phyloP scores from a whole-genome alignment of 2,113 vertebrate genomes.

The Gobiocypris rarus region DNA sequence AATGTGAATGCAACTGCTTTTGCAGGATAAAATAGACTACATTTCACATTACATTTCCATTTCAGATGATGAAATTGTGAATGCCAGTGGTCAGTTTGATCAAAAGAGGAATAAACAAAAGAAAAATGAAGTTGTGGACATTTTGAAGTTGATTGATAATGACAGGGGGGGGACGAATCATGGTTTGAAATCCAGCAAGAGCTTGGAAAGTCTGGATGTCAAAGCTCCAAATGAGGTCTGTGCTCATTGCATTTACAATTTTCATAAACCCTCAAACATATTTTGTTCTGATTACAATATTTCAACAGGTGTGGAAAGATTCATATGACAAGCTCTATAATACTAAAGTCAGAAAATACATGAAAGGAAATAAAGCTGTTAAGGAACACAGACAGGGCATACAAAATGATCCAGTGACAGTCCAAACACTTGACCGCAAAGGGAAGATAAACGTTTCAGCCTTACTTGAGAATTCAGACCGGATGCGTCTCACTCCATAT shows the following conservation, averaged over 20 bases:
- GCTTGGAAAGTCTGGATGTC: slow-evolving; percentile 64
- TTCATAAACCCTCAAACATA: background rate
- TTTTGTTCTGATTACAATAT: slow-evolving; percentile 12
- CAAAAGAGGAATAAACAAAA: slow-evolving; percentile 55
- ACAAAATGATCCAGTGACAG: background rate
- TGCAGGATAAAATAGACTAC: background rate
- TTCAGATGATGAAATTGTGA: slow-evolving; percentile 72
- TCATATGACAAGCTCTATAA: slow-evolving; percentile 77
- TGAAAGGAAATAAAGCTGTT: slow-evolving; percentile 54
- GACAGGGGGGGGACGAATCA: slow-evolving; percentile 62
- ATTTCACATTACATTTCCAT: slow-evolving; percentile 24
- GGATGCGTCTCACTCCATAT: background rate
- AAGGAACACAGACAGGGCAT: background rate
- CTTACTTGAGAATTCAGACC: slow-evolving; percentile 35
- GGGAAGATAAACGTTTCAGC: slow-evolving; percentile 20
- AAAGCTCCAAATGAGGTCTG: slow-evolving; percentile 67
- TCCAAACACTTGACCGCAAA: slow-evolving; percentile 28
- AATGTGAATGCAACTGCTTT: background rate
- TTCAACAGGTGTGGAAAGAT: slow-evolving; percentile 72
- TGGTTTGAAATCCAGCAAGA: slow-evolving; percentile 63
- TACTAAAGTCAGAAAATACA: slow-evolving; percentile 73
- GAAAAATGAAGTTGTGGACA: slow-evolving; percentile 69
- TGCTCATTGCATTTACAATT: slow-evolving; percentile 14
- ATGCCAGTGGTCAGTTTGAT: slow-evolving; percentile 71
- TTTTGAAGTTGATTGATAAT: slow-evolving; percentile 71